Evolutionary conservation across 2,888 invertebrate species (phyloP).

Genomic region (Lathronympha strigana): DNA sequence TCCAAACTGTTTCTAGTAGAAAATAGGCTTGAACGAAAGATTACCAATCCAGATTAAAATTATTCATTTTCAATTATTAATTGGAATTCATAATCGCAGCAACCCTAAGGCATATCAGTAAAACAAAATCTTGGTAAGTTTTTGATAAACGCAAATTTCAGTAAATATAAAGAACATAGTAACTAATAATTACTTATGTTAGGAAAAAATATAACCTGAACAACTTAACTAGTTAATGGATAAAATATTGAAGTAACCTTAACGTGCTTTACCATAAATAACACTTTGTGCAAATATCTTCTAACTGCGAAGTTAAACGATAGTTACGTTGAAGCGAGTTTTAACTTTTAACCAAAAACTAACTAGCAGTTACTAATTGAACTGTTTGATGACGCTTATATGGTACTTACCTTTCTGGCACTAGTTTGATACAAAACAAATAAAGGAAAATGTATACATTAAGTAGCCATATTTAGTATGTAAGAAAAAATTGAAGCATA

Average conservation of each 20-base stretch:
- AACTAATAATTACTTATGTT: no score
- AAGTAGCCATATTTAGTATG: not conserved
- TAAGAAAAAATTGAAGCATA: no score
- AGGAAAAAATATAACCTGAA: not conserved
- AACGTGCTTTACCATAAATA: conserved; percentile 3
- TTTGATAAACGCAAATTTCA: no score
- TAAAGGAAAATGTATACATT: not conserved
- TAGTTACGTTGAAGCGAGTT: not conserved
- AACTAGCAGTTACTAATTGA: conserved; percentile 32
- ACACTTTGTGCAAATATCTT: conserved; percentile 18
- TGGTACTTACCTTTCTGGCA: conserved; percentile 11
- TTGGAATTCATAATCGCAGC: no score
- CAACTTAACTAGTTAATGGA: not conserved
- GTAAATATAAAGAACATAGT: no score
- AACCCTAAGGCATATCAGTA: no score
- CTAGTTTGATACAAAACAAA: conserved; percentile 1
- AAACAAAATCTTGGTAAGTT: no score
- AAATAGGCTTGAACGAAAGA: not conserved
- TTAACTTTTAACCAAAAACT: conserved; percentile 16
- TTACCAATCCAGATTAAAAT: not conserved
- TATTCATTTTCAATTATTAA: no score
- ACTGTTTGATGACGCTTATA: conserved; percentile 38
- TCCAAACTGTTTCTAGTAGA: not conserved
- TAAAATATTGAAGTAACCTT: conserved; percentile 8
- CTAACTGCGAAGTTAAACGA: conserved; percentile 23